phyloP scores from a whole-genome alignment of 1,140 invertebrate genomes.

The Caenorhabditis remanei region DNA sequence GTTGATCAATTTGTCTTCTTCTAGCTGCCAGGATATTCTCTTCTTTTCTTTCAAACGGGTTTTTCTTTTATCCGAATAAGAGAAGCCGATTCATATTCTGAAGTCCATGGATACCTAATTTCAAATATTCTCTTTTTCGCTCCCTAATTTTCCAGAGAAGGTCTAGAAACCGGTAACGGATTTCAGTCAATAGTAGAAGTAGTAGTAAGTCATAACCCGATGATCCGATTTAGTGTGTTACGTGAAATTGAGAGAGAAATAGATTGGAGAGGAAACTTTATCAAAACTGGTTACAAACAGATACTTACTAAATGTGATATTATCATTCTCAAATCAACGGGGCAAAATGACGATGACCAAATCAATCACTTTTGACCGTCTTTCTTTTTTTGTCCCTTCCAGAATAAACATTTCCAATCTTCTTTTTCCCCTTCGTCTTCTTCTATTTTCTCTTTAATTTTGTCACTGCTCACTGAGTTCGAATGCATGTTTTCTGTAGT shows the following conservation, averaged over 20 bases:
- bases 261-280: constrained; percentile 19
- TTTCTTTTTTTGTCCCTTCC: not conserved
- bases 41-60: constrained; percentile 40
- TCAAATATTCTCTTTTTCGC: not conserved
- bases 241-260: not conserved
- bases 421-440: not conserved
- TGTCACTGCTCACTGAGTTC: constrained; percentile 14
- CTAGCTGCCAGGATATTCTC: constrained; percentile 5
- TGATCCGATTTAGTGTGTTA: constrained; percentile 20
- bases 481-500: not conserved
- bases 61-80: not conserved
- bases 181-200: not conserved
- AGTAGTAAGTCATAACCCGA: constrained; percentile 6
- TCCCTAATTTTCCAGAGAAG: not conserved
- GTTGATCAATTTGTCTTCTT: not conserved
- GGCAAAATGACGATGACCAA: not conserved
- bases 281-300: constrained; percentile 42
- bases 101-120: not conserved
- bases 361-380: constrained; percentile 17
- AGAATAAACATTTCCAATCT: not conserved
- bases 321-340: constrained; percentile 7
- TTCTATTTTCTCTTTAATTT: not conserved
- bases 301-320: constrained; percentile 34
- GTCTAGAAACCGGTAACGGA: not conserved
- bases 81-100: not conserved